Evolutionary conservation across 2,797 vertebrate genomes (phyloP).

Genomic region (Mormyrus hasselquistii): DNA sequence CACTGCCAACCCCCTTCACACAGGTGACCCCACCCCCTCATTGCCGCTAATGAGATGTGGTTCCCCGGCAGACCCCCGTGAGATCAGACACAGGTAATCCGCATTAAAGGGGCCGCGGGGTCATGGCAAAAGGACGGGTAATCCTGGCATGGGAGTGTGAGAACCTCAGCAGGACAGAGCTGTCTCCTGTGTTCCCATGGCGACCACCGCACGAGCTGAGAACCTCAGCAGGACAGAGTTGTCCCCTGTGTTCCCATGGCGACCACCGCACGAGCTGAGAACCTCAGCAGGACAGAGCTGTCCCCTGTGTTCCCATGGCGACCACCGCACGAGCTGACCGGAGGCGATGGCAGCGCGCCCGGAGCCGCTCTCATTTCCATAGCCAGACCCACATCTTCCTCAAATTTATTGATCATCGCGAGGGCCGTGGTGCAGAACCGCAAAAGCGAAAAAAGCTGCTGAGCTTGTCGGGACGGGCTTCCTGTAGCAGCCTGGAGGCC

Average conservation of each 20-base stretch:
- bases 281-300: background rate
- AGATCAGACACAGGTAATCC: slow-evolving; percentile 55
- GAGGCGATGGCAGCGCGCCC: too few species aligned
- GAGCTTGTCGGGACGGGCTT: background rate
- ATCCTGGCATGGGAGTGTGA: slow-evolving; percentile 31
- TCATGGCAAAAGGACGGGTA: slow-evolving; percentile 50
- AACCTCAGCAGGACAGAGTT: background rate
- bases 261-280: too few species aligned
- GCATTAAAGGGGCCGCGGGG: slow-evolving; percentile 49
- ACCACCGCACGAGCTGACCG: background rate
- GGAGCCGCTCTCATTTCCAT: background rate
- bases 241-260: too few species aligned
- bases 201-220: too few species aligned
- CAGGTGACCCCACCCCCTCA: slow-evolving; percentile 19
- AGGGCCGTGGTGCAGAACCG: background rate
- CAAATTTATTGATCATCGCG: background rate
- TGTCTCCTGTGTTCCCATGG: too few species aligned
- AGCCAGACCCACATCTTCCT: background rate
- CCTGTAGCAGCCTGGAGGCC: background rate
- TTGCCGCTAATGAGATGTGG: slow-evolving; percentile 23
- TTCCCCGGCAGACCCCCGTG: slow-evolving; percentile 38
- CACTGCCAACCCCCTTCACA: background rate
- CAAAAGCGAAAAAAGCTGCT: background rate
- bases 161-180: slow-evolving; percentile 18
- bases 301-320: background rate